phyloP scores from a whole-genome alignment of 2,888 invertebrate genomes.

The Epistrophella euchroma region DNA sequence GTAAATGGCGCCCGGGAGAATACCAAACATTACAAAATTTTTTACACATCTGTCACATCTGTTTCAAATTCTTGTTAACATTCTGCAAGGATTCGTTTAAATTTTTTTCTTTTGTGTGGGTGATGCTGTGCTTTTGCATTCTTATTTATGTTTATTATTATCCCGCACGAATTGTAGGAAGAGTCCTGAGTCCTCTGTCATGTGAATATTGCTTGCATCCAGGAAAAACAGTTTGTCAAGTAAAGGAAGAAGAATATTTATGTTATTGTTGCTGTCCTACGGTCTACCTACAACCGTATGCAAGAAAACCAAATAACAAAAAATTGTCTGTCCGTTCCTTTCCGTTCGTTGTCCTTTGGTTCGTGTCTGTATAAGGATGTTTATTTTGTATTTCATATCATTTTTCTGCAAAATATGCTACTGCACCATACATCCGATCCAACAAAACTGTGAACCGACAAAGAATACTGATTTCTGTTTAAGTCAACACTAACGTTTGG shows the following conservation, averaged over 20 bases:
- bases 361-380: slow-evolving; percentile 12
- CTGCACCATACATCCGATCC: neutral
- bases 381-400: slow-evolving; percentile 58
- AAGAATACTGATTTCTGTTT: slow-evolving; percentile 69
- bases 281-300: slow-evolving; percentile 18
- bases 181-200: slow-evolving; percentile 32
- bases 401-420: slow-evolving; percentile 62
- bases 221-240: slow-evolving; percentile 67
- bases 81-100: slow-evolving; percentile 52
- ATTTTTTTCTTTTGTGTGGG: slow-evolving; percentile 77
- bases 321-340: slow-evolving; percentile 17
- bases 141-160: slow-evolving; percentile 77
- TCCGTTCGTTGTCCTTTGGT: neutral
- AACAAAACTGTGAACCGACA: slow-evolving; percentile 36
- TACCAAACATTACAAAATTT: slow-evolving; percentile 22
- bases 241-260: slow-evolving; percentile 14
- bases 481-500: slow-evolving; percentile 44
- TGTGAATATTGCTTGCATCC: slow-evolving; percentile 55
- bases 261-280: neutral
- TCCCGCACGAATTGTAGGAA: slow-evolving; percentile 25
- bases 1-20: slow-evolving; percentile 47
- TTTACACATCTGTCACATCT: slow-evolving; percentile 71
- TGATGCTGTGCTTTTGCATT: slow-evolving; percentile 44
- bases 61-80: slow-evolving; percentile 68
- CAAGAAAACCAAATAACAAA: slow-evolving; percentile 7